Percentiles rank a stretch among this genome's conserved stretches.
Conservation (phyloP, 2,888 invertebrate species). For the Cantharis flavilabris region DNA sequence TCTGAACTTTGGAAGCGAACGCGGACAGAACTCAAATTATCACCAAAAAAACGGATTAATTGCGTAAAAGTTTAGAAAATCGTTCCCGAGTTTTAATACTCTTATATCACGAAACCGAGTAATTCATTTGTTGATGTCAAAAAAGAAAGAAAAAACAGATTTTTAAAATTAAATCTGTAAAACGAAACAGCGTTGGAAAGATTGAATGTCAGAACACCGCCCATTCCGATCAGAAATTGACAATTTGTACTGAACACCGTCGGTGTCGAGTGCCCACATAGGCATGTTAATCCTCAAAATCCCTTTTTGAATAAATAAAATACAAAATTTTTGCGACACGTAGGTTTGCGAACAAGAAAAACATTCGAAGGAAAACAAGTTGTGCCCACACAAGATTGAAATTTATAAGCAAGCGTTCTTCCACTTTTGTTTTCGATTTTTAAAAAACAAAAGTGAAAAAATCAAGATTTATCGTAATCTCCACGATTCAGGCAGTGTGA, state of each 20-base stretch:
- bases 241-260: not conserved
- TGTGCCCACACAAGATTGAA: not conserved
- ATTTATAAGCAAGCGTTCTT: not conserved
- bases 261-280: not conserved
- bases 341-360: not conserved
- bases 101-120: not conserved
- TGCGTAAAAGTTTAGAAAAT: not conserved
- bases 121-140: not conserved
- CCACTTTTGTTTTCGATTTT: not conserved
- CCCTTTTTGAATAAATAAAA: not conserved
- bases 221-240: not conserved
- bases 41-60: not conserved
- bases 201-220: not conserved
- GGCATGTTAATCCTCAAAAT: not conserved
- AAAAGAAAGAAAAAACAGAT: not conserved
- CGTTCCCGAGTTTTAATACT: not conserved
- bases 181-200: not conserved
- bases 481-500: not conserved
- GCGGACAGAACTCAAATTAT: not conserved
- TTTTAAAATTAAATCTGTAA: not conserved
- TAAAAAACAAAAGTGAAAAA: not conserved
- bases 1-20: not conserved
- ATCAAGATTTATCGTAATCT: not conserved
- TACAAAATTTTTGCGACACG: not conserved
- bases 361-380: conserved; percentile 1